Conservation (phyloP, 2,113 vertebrate genomes). For the Leucopternis melanops region DNA sequence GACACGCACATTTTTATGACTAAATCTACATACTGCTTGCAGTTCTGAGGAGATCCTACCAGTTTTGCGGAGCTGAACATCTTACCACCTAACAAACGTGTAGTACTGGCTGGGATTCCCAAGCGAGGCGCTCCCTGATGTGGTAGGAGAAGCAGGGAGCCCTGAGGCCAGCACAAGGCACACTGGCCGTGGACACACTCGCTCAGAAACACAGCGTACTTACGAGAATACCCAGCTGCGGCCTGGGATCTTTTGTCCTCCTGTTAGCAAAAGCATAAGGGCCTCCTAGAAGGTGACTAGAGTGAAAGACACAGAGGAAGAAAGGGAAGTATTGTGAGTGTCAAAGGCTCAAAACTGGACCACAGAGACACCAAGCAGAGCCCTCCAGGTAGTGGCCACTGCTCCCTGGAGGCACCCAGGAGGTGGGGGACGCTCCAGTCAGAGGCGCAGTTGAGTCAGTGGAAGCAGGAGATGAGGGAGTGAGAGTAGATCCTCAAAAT, state of each 20-base stretch:
- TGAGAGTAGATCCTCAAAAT: not conserved
- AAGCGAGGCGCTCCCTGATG: not conserved
- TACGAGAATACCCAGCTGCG: not conserved
- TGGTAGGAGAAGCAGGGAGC: not conserved
- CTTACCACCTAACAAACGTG: not conserved
- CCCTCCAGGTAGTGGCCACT: not conserved
- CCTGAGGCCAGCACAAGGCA: not conserved
- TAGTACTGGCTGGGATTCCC: too few relatives aligned
- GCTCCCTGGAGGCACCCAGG: not conserved
- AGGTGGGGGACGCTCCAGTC: not conserved
- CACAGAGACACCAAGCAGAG: not conserved
- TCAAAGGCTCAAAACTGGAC: not conserved
- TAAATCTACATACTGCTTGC: not conserved
- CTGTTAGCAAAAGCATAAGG: not conserved
- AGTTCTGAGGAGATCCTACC: not conserved
- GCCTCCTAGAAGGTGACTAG: not conserved
- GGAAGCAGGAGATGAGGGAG: not conserved
- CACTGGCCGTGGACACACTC: accelerated
- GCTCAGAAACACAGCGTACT: not conserved
- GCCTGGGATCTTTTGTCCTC: not conserved
- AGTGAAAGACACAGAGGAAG: not conserved
- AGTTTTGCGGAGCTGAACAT: not conserved
- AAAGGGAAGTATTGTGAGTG: not conserved
- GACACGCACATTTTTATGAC: not conserved
- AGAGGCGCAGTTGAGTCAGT: not conserved